Evolutionary conservation across 2,888 invertebrate genomes (phyloP).

Genomic region (Ennomos erosarius): DNA sequence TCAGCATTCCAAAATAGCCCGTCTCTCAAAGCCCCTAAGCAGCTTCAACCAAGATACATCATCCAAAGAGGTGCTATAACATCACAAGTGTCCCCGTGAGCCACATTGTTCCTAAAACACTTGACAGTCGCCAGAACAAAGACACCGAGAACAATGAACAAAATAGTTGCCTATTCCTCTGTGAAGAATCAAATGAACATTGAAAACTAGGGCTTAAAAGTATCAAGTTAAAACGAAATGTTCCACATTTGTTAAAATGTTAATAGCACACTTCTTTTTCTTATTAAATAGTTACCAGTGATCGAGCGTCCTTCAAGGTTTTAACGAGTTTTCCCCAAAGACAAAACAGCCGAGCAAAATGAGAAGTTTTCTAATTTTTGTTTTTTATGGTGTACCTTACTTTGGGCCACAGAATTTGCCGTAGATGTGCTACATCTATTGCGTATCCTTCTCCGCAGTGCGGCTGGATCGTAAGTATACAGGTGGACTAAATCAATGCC

Average conservation of each 20-base stretch:
- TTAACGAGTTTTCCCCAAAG: slow-evolving; percentile 21
- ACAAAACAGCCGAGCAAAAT: background rate
- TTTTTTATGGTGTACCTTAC: too few relatives aligned
- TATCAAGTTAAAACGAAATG: slow-evolving; percentile 3
- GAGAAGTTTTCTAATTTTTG: too few relatives aligned
- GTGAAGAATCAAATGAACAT: slow-evolving; percentile 15
- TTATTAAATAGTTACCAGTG: slow-evolving; percentile 4
- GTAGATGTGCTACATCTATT: too few relatives aligned
- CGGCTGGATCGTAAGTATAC: too few relatives aligned
- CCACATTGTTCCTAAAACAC: slow-evolving; percentile 19
- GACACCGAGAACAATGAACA: slow-evolving; percentile 16
- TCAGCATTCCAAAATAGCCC: background rate
- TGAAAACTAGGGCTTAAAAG: slow-evolving; percentile 12
- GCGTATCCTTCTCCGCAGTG: too few relatives aligned
- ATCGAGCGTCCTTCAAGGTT: slow-evolving; percentile 1
- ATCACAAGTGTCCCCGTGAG: slow-evolving; percentile 6
- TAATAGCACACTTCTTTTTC: slow-evolving; percentile 7
- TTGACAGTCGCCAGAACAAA: slow-evolving; percentile 17
- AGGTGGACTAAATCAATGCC: too few relatives aligned
- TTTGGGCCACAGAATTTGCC: too few relatives aligned
- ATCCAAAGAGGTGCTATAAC: background rate
- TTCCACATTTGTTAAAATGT: slow-evolving; percentile 1
- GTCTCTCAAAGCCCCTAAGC: background rate
- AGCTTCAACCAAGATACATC: too few relatives aligned
- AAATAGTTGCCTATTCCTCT: slow-evolving; percentile 21